These are phyloP conservation scores for Crocuta crocuta DNA, from an alignment of 2,113 vertebrate species.

Conservation along the genomic window DNA sequence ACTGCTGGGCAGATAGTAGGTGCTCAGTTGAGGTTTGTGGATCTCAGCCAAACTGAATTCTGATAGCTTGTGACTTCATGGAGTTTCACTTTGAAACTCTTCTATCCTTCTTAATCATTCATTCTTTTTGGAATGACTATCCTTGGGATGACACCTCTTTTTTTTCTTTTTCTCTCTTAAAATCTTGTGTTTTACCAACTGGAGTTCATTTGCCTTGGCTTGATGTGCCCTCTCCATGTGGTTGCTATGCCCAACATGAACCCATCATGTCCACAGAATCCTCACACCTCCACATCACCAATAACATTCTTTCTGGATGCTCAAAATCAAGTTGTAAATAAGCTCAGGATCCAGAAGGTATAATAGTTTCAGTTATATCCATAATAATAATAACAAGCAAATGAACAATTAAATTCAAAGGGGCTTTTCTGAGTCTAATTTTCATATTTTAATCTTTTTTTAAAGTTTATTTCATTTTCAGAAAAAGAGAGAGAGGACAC, in stretches of 20 bases:
- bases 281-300: not conserved
- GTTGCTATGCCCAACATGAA: not conserved
- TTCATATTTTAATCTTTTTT: not conserved
- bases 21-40: not conserved
- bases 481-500: too few relatives aligned
- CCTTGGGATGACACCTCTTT: not conserved
- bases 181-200: not conserved
- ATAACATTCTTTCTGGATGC: not conserved
- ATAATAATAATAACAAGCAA: not conserved
- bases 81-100: not conserved
- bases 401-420: not conserved
- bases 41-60: not conserved
- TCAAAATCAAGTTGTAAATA: not conserved
- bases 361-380: not conserved
- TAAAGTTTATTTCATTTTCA: too few relatives aligned
- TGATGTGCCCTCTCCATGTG: not conserved
- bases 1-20: not conserved
- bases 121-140: not conserved
- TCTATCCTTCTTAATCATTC: not conserved
- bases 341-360: not conserved
- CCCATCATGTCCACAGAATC: not conserved
- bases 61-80: not conserved
- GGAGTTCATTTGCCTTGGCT: not conserved
- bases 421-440: not conserved
- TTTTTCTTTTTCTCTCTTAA: not conserved